Evolutionary conservation across 2,113 vertebrate species (phyloP), one percentile per base, ranked within the genome.

Genomic region (Elachura formosa): DNA sequence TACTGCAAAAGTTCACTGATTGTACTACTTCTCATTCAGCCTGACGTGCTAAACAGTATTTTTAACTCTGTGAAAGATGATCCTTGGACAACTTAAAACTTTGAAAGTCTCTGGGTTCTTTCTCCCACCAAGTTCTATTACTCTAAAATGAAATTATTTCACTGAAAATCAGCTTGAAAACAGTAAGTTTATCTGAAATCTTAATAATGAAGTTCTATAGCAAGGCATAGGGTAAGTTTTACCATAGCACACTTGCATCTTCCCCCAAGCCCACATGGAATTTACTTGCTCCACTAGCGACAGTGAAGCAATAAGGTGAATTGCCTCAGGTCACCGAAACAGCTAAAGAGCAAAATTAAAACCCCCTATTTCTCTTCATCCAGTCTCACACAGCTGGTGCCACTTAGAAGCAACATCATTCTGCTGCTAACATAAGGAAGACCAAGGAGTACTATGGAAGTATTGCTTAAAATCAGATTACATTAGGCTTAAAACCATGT

Each of bases 191-290:
- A 48, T 24, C 64, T 81, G 46, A 81, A 82, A 79, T 1, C 10
- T 75, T 72, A 79, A 66, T 38, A 75, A 36, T 6, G 3, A 82
- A 79, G 16, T 61, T 69, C 21, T 25, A 76, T 36, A 77, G 61
- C 34, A 61, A 2, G 5, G n/a, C 49, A 48, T 33, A 52, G 77
- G 29, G 34, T 34, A 82, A 71, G 24, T 18, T 77, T 38, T 11
- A 48, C 11, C 36, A 76, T 33, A 34, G 33, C 14, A 77, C 3
- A 58, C 16, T 28, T 72, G 24, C n/a, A 75, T 26, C 29, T 63
- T 69, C 23, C 22, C 13, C 24, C 8, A 40, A 6, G 41, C 25
- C 34, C 1, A 2, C 9, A 20, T 0, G 58, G 1, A 40, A 43
- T 52, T 71, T 43, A 71, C 18, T 15, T 34, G 5, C 25, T 7